Evolutionary conservation across 2,113 vertebrate genomes (phyloP).

Genomic region (Grammomys surdaster): DNA sequence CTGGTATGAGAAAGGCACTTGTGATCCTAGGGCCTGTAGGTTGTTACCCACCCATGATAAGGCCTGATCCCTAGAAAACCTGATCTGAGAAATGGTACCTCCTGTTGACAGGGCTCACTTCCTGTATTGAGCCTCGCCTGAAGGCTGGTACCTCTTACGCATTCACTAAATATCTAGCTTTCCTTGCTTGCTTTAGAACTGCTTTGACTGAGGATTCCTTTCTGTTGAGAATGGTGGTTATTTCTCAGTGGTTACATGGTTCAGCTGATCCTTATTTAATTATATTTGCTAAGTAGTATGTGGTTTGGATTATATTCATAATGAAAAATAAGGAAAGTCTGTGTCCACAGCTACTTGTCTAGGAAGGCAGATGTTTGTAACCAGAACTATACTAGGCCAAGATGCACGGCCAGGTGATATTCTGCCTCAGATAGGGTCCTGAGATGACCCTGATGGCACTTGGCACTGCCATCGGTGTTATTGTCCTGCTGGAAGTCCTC

Average conservation of each 20-base stretch:
- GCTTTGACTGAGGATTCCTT: background rate
- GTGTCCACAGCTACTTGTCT: background rate
- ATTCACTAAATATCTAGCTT: background rate
- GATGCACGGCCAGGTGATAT: background rate
- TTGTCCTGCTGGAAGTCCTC: background rate
- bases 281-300: background rate
- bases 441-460: background rate
- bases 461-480: background rate
- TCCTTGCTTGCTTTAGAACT: background rate
- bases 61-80: background rate
- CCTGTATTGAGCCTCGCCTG: background rate
- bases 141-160: background rate
- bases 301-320: background rate
- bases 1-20: slow-evolving; percentile 3
- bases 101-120: background rate
- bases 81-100: background rate
- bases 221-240: background rate
- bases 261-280: slow-evolving; percentile 11
- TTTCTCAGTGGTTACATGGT: background rate
- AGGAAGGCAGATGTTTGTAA: background rate
- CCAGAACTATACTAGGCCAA: background rate
- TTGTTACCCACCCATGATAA: background rate
- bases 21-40: background rate
- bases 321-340: background rate
- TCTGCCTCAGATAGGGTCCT: background rate